phyloP scores from a whole-genome alignment of 2,113 vertebrate species.

The Hepsetus odoe region DNA sequence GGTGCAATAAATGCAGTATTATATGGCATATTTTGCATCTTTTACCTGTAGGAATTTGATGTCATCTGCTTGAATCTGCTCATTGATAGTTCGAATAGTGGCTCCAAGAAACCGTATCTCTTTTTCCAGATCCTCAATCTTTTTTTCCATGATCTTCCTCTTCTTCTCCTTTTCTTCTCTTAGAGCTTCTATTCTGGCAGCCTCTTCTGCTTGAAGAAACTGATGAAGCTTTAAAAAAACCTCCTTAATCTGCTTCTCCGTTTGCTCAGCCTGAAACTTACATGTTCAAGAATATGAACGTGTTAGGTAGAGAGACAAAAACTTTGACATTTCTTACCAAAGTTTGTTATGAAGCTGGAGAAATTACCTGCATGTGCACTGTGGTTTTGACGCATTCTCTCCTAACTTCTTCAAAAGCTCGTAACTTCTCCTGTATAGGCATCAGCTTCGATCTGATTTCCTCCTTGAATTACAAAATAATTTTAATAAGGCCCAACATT shows the following conservation, averaged over 20 bases:
- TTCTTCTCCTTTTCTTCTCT: conserved; percentile 51
- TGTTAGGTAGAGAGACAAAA: background rate
- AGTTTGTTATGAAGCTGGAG: background rate
- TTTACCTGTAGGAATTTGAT: conserved; percentile 53
- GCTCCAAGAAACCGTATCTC: conserved; percentile 25
- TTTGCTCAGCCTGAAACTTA: conserved; percentile 19
- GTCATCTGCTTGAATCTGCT: conserved; percentile 19
- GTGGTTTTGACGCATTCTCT: background rate
- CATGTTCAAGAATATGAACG: conserved; percentile 8
- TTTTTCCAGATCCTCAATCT: conserved; percentile 1
- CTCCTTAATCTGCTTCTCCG: conserved; percentile 28
- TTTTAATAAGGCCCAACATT: background rate
- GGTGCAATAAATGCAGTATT: no score
- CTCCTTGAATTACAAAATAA: background rate
- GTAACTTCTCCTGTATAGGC: conserved; percentile 39
- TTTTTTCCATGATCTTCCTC: conserved; percentile 9
- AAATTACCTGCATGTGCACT: conserved; percentile 45
- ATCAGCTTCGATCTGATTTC: background rate
- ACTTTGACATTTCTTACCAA: background rate
- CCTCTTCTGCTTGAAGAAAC: conserved; percentile 44
- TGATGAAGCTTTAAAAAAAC: conserved; percentile 45
- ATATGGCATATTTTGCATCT: no score
- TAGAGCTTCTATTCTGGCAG: conserved; percentile 7
- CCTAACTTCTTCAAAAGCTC: conserved; percentile 26
- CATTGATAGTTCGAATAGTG: background rate